Evolutionary conservation across 2,888 invertebrate species (phyloP).

Genomic region (Lomographa bimaculata): DNA sequence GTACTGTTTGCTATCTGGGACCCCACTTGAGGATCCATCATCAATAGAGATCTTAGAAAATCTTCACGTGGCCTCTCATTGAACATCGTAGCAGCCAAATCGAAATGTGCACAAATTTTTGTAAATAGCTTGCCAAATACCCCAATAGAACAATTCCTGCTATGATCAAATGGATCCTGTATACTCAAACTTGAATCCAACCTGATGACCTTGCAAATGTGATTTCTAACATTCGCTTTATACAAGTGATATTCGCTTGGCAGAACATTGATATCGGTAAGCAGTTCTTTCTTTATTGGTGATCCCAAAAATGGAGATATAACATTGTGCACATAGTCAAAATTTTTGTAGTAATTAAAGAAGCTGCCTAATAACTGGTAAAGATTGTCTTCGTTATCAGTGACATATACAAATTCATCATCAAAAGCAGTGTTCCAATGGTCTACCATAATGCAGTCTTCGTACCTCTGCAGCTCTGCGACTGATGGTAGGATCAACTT

Average conservation of each 20-base stretch:
- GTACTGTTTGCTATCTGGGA: neutral
- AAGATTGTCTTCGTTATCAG: conserved; percentile 43
- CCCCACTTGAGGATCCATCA: neutral
- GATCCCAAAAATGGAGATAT: conserved; percentile 85
- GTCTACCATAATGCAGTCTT: conserved; percentile 54
- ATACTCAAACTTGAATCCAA: conserved; percentile 70
- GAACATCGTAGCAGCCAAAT: conserved; percentile 40
- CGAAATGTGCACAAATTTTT: conserved; percentile 36
- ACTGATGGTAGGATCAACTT: conserved; percentile 82
- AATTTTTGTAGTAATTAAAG: conserved; percentile 84
- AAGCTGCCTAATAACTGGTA: conserved; percentile 84
- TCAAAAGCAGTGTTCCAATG: conserved; percentile 85
- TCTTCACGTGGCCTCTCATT: conserved; percentile 28
- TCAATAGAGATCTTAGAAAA: conserved; percentile 40
- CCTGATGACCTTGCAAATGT: conserved; percentile 46
- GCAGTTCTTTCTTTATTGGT: conserved; percentile 54
- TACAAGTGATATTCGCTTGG: conserved; percentile 63
- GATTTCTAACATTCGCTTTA: conserved; percentile 43
- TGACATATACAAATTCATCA: conserved; percentile 18
- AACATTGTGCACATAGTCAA: conserved; percentile 79
- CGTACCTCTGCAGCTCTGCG: conserved; percentile 60
- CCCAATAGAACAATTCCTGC: conserved; percentile 67
- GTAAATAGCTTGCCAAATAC: conserved; percentile 41
- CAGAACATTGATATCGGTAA: conserved; percentile 47
- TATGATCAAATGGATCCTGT: conserved; percentile 86